A percentile compares a stretch with the other conserved stretches of the same genome.
phyloP scores from a whole-genome alignment of 2,797 vertebrate species.

The Cyclopterus lumpus region DNA sequence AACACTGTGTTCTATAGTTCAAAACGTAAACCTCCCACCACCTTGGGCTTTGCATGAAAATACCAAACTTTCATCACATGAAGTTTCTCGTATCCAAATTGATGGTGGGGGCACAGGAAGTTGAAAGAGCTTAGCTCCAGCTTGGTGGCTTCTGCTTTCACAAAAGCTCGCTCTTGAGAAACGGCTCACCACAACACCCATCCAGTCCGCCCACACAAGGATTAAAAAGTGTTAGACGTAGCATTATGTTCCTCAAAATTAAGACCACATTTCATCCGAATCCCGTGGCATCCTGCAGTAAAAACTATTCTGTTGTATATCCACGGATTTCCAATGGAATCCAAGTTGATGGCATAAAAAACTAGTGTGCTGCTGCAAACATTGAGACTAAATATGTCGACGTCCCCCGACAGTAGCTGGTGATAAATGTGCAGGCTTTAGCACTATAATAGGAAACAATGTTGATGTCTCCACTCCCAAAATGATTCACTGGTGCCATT shows the following conservation, averaged over 20 bases:
- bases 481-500: neutral
- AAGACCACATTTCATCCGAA: conserved; percentile 44
- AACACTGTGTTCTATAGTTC: neutral
- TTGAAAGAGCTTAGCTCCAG: conserved; percentile 30
- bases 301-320: conserved; percentile 20
- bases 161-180: conserved; percentile 25
- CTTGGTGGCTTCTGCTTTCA: conserved; percentile 39
- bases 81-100: conserved; percentile 10
- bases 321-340: conserved; percentile 34
- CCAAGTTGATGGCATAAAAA: conserved; percentile 14
- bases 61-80: conserved; percentile 4
- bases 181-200: conserved; percentile 34
- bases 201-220: conserved; percentile 45
- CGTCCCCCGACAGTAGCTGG: neutral
- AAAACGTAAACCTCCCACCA: neutral
- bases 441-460: neutral
- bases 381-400: conserved; percentile 14
- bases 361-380: neutral
- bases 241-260: conserved; percentile 60
- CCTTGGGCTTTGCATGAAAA: conserved; percentile 3
- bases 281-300: conserved; percentile 26
- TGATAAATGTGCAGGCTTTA: conserved; percentile 2
- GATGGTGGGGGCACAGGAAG: conserved; percentile 15
- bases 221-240: conserved; percentile 53
- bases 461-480: neutral